phyloP scores from a whole-genome alignment of 2,113 vertebrate genomes.

The Saguinus imperator region DNA sequence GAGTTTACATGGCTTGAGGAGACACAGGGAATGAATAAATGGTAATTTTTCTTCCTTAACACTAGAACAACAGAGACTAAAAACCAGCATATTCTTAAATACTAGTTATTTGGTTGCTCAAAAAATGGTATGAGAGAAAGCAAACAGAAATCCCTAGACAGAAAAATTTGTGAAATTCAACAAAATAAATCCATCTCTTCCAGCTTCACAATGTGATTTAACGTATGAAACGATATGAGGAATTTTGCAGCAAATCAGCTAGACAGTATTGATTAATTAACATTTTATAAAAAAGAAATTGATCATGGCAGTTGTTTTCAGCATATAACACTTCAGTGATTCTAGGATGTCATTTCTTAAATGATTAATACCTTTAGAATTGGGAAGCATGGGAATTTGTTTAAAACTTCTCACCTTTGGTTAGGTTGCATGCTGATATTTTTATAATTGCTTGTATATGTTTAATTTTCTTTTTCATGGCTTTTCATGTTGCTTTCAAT shows the following conservation, averaged over 20 bases:
- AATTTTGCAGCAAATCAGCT: not conserved
- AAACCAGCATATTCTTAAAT: not conserved
- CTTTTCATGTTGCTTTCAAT: not conserved
- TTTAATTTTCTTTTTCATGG: not conserved
- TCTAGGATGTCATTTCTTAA: not conserved
- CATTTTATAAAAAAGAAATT: not conserved
- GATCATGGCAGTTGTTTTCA: not conserved
- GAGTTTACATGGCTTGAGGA: not conserved
- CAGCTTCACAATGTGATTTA: not conserved
- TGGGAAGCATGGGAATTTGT: not conserved
- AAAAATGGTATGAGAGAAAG: accelerated
- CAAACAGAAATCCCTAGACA: not conserved
- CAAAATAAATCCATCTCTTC: not conserved
- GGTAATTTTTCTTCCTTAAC: not conserved
- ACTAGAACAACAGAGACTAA: not conserved
- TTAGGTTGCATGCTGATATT: not conserved
- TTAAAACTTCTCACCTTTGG: not conserved
- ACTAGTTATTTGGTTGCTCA: not conserved
- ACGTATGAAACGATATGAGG: not conserved
- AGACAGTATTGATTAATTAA: not conserved
- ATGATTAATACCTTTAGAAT: not conserved
- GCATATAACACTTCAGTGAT: not conserved
- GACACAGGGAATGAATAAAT: not conserved
- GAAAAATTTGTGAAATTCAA: not conserved
- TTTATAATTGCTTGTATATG: not conserved